Conservation (phyloP, 2,113 vertebrate genomes). For the Tympanuchus pallidicinctus region DNA sequence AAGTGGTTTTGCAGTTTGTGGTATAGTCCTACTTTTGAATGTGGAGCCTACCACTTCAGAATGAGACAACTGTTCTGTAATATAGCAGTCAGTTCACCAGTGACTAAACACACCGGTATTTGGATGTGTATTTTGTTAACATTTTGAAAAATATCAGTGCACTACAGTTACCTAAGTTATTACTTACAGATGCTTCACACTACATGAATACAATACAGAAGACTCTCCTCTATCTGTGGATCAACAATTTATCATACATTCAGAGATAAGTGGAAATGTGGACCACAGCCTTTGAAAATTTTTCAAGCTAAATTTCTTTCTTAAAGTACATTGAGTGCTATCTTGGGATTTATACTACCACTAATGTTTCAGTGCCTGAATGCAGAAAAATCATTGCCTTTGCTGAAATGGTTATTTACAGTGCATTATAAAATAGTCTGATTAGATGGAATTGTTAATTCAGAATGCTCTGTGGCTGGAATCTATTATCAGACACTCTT, state of each 20-base stretch:
- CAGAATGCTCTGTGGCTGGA: neutral
- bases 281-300: neutral
- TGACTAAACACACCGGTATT: neutral
- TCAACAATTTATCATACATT: neutral
- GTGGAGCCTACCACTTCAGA: neutral
- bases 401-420: neutral
- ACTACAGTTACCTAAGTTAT: neutral
- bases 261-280: slow-evolving; percentile 14
- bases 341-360: neutral
- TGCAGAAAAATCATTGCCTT: neutral
- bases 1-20: neutral
- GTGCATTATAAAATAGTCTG: neutral
- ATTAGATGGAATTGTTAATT: neutral
- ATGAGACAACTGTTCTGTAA: neutral
- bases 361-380: neutral
- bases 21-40: neutral
- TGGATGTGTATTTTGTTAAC: neutral
- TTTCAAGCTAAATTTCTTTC: slow-evolving; percentile 25
- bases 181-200: neutral
- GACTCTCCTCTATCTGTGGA: neutral
- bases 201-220: neutral
- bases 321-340: slow-evolving; percentile 9
- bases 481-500: neutral
- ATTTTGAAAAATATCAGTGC: neutral
- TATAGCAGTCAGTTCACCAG: neutral